Conservation (phyloP, 2,888 invertebrate species). For the Unio pictorum region DNA sequence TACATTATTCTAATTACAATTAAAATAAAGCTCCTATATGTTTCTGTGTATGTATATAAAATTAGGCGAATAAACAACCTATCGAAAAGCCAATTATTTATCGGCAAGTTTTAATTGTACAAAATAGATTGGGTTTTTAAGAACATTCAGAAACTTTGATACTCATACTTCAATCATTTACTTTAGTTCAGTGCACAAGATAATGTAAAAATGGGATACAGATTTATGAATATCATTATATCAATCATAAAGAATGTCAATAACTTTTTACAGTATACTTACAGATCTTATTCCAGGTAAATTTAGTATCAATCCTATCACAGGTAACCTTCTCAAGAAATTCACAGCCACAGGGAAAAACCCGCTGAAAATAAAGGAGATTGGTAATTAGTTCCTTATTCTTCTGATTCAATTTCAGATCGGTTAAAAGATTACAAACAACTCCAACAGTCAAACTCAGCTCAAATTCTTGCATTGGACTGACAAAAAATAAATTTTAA, state of each 20-base stretch:
- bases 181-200: not conserved
- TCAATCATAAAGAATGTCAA: not conserved
- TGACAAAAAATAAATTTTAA: no score
- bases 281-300: constrained; percentile 91
- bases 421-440: no score
- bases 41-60: no score
- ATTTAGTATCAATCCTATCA: constrained; percentile 89
- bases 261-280: constrained; percentile 69
- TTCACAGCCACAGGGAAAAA: constrained; percentile 97
- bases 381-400: constrained; percentile 4
- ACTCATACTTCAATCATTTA: no score
- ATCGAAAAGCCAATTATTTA: no score
- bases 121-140: no score
- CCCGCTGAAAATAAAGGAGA: constrained; percentile 80
- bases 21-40: not conserved
- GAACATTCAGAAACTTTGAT: no score
- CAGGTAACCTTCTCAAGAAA: constrained; percentile 92
- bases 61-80: no score
- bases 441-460: no score
- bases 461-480: no score
- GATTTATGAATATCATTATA: not conserved
- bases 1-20: not conserved
- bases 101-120: no score
- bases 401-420: no score
- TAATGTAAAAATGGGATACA: not conserved